Evolutionary conservation across 2,888 invertebrate species (phyloP), one percentile per base, ranked within the genome.

Genomic region (Gastrophysa polygoni): DNA sequence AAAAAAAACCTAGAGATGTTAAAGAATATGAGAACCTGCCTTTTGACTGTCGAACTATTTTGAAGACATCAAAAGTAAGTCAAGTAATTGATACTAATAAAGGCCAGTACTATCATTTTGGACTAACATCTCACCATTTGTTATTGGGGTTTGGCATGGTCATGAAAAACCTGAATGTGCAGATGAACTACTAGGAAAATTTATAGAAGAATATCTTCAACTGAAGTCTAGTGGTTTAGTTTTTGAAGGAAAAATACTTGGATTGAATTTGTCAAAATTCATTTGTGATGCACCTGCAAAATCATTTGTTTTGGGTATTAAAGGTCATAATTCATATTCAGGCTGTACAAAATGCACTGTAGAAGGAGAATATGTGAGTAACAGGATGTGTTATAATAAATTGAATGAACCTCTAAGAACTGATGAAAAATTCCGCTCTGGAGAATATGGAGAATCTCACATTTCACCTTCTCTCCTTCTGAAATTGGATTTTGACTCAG

Each of bases 21-120:
- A 43, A 43, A 43, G 43, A 43, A 43, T 43, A 43, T 43, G 43
- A 43, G 43, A 43, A 43, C 43, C 43, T 43, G 43, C 43, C 43
- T 6, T 43, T 43, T 43, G 43, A 43, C 43, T 43, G 43, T n/a
- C n/a, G n/a, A n/a, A n/a, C n/a, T n/a, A n/a, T n/a, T n/a, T n/a
- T n/a, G n/a, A n/a, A n/a, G n/a, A n/a, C n/a, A n/a, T 43, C 43
- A 43, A 43, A 43, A 43, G 43, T 43, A 8, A 43, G 11, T 43
- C 43, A 43, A 3, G 43, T 43, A 43, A 43, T 43, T 43, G 11
- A 10, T 43, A 43, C 43, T 43, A 43, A 43, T 43, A 43, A 10
- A 43, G 43, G 43, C n/a, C n/a, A n/a, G n/a, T n/a, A n/a, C n/a
- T n/a, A 43, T 43, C 43, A 43, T 43, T 43, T 43, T 43, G 43